Base-by-base conservation (phyloP, 2,888 invertebrate genomes). In the Eugnorisma glareosa region DNA sequence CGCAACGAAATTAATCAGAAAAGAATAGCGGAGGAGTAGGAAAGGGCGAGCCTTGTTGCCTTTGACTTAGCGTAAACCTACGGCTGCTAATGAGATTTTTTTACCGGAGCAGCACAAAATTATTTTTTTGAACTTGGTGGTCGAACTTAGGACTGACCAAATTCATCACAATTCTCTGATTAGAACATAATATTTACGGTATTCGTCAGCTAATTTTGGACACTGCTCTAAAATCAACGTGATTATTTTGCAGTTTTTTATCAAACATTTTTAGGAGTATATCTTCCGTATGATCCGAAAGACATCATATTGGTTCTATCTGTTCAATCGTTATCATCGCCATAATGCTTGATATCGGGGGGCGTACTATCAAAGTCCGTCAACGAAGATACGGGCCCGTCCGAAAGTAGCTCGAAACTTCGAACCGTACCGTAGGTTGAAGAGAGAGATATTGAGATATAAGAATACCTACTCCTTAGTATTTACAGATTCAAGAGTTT, bases 261-360 rank as follows among this genome's bases (percentile, higher is more conserved):
- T 24, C 61, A 35, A 24, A 13, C 3, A n/a, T 43, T 77, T 75
- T 21, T 10, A n/a, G n/a, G n/a, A n/a, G n/a, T n/a, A 1, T 45
- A 48, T 37, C 79, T 35, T 24, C 28, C 18, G 1, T 45, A n/a
- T n/a, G 8, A 48, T 40, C 28, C 24, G 35, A 31, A 11, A 35
- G 35, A 57, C 43, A 69, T 69, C 64, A 75, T 59, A 35, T 37
- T 68, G 15, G 24, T 78, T 63, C 8, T 59, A 40, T 15, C 11
- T 13, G 54, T 10, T 54, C 7, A 67, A 48, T 40, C 28, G 59
- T 70, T 83, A 64, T 79, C 45, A 54, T 67, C 35, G 21, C 31
- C 54, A 64, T 40, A 31, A 54, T 79, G 37, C 15, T 48, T 67
- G 75, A 48, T 75, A 75, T 7, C n/a, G 1, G 15, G 28, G 0